Conservation (phyloP, 2,113 vertebrate species). For the Colaptes auratus region DNA sequence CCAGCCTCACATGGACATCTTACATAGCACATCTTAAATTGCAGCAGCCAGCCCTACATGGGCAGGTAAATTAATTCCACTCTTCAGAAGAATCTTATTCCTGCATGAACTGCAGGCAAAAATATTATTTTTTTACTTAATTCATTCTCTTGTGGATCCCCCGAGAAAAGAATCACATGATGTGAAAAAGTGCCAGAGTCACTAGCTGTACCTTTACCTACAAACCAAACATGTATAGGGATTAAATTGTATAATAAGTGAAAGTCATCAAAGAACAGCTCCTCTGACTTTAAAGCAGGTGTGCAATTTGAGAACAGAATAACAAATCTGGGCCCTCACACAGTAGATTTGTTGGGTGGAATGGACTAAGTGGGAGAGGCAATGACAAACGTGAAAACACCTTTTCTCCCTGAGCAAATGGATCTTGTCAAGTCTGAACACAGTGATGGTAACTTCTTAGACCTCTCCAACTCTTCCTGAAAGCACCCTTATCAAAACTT, state of each 20-base stretch:
- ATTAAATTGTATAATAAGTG: not conserved
- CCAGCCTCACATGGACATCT: not conserved
- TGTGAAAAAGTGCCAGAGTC: not conserved
- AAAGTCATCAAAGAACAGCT: not conserved
- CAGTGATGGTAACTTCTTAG: not conserved
- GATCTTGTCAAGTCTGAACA: not conserved
- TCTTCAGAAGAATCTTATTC: not conserved
- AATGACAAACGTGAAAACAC: not conserved
- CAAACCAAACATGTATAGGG: not conserved
- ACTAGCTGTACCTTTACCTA: not conserved
- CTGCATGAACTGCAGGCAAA: not conserved
- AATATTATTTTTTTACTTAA: not conserved
- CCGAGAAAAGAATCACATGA: not conserved
- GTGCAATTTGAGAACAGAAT: not conserved
- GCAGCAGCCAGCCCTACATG: not conserved
- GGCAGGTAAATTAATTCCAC: not conserved
- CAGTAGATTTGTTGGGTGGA: not conserved
- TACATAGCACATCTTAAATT: not conserved
- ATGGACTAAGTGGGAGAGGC: not conserved
- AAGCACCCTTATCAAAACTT: not conserved
- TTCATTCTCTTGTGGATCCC: not conserved
- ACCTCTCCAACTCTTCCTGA: not conserved
- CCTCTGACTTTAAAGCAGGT: not conserved
- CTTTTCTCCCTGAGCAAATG: rapidly evolving
- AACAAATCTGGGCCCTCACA: not conserved